Conservation (phyloP, 2,797 vertebrate species). For the Rachycentron canadum region DNA sequence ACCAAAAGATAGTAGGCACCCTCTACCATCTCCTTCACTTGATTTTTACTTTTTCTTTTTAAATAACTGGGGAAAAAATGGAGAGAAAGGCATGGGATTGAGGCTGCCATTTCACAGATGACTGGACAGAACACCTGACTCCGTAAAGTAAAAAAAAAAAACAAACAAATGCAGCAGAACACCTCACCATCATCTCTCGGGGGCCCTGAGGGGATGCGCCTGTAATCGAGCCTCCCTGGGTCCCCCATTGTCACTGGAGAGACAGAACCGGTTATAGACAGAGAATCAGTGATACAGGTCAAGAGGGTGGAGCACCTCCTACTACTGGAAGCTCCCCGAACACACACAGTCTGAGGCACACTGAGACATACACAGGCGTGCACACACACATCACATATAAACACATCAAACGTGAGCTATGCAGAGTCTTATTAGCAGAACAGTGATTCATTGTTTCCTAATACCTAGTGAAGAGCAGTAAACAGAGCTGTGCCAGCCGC, state of each 20-base stretch:
- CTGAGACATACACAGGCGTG: constrained; percentile 8
- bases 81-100: neutral
- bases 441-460: constrained; percentile 73
- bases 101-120: constrained; percentile 24
- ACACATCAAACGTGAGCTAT: constrained; percentile 50
- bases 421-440: constrained; percentile 56
- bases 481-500: constrained; percentile 47
- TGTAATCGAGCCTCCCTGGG: constrained; percentile 66
- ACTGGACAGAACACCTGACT: constrained; percentile 16
- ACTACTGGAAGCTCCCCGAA: constrained; percentile 63
- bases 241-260: constrained; percentile 71
- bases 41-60: neutral
- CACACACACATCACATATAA: constrained; percentile 23
- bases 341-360: constrained; percentile 13
- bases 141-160: constrained; percentile 31
- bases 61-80: no score
- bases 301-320: constrained; percentile 82
- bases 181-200: constrained; percentile 29
- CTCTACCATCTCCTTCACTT: neutral
- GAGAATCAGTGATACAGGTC: constrained; percentile 75
- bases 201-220: constrained; percentile 54
- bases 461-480: constrained; percentile 51
- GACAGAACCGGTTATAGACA: constrained; percentile 76
- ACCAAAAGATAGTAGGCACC: neutral
- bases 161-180: constrained; percentile 21